These are phyloP conservation scores for Pandemis heparana DNA, from an alignment of 2,888 invertebrate genomes.

Conservation along the genomic window DNA sequence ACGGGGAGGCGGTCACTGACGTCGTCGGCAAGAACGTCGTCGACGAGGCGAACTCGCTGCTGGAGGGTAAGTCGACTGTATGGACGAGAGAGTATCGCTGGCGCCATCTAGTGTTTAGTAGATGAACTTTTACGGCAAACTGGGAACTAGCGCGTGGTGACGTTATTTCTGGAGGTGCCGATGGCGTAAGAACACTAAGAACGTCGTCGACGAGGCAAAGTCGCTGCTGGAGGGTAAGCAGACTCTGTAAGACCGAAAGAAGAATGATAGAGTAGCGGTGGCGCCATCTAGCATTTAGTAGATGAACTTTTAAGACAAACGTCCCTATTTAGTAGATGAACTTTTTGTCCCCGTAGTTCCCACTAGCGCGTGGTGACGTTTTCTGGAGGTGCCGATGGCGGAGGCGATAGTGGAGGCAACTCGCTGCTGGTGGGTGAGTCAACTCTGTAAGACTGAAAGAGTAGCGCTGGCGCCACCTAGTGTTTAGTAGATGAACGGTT, in stretches of 20 bases:
- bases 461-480: neutral
- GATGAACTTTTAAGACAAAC: too few relatives aligned
- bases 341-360: too few relatives aligned
- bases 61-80: conserved; percentile 73
- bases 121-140: too few relatives aligned
- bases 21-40: conserved; percentile 68
- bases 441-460: neutral
- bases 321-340: too few relatives aligned
- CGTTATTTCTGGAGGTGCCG: too few relatives aligned
- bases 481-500: neutral
- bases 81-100: neutral
- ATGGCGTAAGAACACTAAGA: conserved; percentile 1
- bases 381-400: neutral
- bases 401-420: conserved; percentile 46
- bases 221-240: too few relatives aligned
- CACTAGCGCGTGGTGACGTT: neutral
- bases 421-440: conserved; percentile 77
- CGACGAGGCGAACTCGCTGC: conserved; percentile 66
- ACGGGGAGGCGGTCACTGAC: conserved; percentile 77
- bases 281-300: neutral
- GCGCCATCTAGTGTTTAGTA: neutral
- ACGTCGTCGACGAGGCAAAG: conserved; percentile 59
- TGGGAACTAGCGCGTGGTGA: too few relatives aligned
- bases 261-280: too few relatives aligned
- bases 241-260: too few relatives aligned